These are phyloP conservation scores for Cheilosia vulpina DNA, from an alignment of 2,888 invertebrate species.

Conservation along the genomic window DNA sequence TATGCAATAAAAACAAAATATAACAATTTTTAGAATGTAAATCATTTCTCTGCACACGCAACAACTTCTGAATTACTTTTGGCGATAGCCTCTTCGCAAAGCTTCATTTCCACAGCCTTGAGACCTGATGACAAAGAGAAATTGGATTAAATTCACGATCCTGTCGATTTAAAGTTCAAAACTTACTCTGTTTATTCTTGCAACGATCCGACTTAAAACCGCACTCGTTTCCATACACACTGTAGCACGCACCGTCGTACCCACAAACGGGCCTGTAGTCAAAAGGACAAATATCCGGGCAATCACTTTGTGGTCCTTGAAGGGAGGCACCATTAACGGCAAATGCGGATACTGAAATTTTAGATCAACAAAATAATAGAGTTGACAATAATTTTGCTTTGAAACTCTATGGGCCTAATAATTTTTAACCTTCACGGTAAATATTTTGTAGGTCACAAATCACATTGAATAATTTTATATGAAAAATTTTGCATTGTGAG, in stretches of 20 bases:
- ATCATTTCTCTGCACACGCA: not conserved
- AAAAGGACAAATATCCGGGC: constrained; percentile 45
- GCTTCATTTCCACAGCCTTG: constrained; percentile 30
- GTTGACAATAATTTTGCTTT: not conserved
- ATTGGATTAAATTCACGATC: not conserved
- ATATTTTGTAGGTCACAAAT: no score
- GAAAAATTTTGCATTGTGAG: no score
- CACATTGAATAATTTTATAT: no score
- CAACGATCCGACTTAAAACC: constrained; percentile 11
- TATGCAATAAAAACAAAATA: no score
- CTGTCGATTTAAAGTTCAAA: not conserved
- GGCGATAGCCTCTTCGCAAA: constrained; percentile 36
- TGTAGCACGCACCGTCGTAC: constrained; percentile 44
- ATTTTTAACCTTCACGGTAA: no score
- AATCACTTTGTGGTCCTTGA: constrained; percentile 28
- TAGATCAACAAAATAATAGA: not conserved
- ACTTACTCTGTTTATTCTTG: constrained; percentile 24
- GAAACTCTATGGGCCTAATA: no score
- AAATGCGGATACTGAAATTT: not conserved
- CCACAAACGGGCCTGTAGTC: constrained; percentile 47
- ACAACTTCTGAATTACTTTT: constrained; percentile 29
- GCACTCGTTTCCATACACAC: constrained; percentile 26
- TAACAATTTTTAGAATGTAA: not conserved
- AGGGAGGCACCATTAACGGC: constrained; percentile 20
- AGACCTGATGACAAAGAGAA: constrained; percentile 26